Evolutionary conservation across 2,113 vertebrate genomes (phyloP).

Genomic region (Cephalophus harveyi): DNA sequence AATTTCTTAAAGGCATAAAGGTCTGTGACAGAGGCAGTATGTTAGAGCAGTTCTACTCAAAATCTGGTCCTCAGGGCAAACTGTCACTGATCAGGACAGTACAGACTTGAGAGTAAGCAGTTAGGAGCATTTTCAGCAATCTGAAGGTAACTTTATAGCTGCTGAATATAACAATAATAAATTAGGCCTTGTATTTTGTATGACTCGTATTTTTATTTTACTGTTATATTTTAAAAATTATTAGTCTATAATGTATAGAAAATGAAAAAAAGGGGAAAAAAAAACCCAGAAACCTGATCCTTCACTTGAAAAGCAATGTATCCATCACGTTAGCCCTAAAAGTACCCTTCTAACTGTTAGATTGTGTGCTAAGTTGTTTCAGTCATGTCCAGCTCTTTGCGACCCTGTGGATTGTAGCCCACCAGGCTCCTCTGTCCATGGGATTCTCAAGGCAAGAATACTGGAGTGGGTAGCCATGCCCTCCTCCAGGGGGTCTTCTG

Average conservation of each 20-base stretch:
- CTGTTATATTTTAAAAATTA: conserved; percentile 23
- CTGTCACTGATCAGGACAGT: not conserved
- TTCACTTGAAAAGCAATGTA: not conserved
- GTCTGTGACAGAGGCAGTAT: not conserved
- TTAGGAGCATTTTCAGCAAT: not conserved
- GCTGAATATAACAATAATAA: not conserved
- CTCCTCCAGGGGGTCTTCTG: not conserved
- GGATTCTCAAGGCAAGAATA: not conserved
- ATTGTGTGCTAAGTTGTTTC: not conserved
- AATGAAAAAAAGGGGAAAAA: not conserved
- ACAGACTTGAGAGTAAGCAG: not conserved
- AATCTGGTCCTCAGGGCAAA: not conserved
- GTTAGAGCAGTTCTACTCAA: not conserved
- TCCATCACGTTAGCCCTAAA: not conserved
- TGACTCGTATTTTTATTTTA: not conserved
- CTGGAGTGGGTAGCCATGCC: not conserved
- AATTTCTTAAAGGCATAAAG: not conserved
- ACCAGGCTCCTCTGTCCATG: not conserved
- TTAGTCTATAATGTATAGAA: not conserved
- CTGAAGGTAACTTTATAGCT: not conserved
- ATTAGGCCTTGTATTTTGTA: not conserved
- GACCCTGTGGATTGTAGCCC: not conserved
- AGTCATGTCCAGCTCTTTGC: not conserved
- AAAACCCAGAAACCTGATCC: not conserved
- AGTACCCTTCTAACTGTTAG: not conserved